Base-by-base conservation (phyloP, 1,140 invertebrate genomes). In the Limonius californicus region DNA sequence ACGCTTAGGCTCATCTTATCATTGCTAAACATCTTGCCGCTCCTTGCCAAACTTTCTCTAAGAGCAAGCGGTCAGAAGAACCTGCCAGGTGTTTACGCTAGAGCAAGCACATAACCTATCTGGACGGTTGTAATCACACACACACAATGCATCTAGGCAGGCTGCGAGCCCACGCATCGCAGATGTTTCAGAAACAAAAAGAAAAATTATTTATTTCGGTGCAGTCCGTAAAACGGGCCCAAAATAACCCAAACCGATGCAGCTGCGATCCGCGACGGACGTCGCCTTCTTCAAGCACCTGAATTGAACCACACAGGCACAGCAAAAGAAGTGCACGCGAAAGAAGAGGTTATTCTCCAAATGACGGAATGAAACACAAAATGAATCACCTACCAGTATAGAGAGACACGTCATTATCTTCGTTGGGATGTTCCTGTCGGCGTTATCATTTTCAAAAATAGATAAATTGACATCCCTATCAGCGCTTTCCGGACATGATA, bases 321-420 rank as follows among this genome's bases (percentile, higher is more conserved):
- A 60, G n/a, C 20, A 27, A 30, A 23, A 55, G 18, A 32, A 55
- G 18, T 55, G 7, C 14, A 30, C 1, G 2, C 21, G 8, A 19
- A 19, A 27, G n/a, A 55, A 55, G 55, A 57, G 55, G 55, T 42
- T 35, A 42, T 27, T 54, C 2, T 2, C 35, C 8, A 55, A 32
- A 21, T 23, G 20, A 55, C 20, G 27, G 14, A 27, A 55, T 32
- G 1, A 55, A 55, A 27, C 4, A 30, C 11, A 62, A 30, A 54
- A 66, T 68, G 67, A 70, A 68, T 70, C 67, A 75, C 76, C 68
- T 76, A 79, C 77, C 77, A 73, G 67, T 70, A 79, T 78, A 67
- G 77, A 79, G 54, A 79, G 73, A 77, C 77, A 79, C 73, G 76
- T 76, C 72, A 78, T 76, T 63, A 79, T 78, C 72, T 78, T 78